phyloP scores from a whole-genome alignment of 2,797 vertebrate species.

The Potorous gilbertii region DNA sequence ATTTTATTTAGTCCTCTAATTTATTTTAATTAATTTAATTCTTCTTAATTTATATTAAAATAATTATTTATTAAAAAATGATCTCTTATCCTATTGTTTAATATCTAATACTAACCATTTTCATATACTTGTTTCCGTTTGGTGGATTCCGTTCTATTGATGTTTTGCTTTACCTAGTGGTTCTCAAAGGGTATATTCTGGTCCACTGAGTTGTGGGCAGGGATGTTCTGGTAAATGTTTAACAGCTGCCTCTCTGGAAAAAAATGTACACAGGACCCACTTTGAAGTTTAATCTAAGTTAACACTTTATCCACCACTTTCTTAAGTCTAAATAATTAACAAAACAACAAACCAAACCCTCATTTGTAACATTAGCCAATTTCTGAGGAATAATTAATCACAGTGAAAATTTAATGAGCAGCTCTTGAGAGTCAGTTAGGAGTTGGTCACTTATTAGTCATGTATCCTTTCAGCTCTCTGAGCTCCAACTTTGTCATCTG shows the following conservation, averaged over 20 bases:
- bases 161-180: neutral
- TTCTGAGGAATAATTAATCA: neutral
- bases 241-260: neutral
- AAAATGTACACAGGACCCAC: neutral
- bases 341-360: neutral
- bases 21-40: neutral
- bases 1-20: neutral
- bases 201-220: neutral
- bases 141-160: neutral
- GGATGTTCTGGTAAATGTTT: neutral
- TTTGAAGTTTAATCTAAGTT: neutral
- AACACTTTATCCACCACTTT: neutral
- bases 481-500: neutral
- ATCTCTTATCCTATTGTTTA: neutral
- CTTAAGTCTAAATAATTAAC: neutral
- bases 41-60: neutral
- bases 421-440: neutral
- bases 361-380: neutral
- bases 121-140: neutral
- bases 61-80: neutral
- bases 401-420: neutral
- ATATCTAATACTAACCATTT: neutral
- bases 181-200: neutral
- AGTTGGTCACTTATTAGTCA: neutral
- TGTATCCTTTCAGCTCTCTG: neutral